A percentile compares a stretch with the other conserved stretches of the same genome.
These are phyloP conservation scores for Drosophila willistoni DNA, from an alignment of 1,140 invertebrate species.

Conservation along the genomic window DNA sequence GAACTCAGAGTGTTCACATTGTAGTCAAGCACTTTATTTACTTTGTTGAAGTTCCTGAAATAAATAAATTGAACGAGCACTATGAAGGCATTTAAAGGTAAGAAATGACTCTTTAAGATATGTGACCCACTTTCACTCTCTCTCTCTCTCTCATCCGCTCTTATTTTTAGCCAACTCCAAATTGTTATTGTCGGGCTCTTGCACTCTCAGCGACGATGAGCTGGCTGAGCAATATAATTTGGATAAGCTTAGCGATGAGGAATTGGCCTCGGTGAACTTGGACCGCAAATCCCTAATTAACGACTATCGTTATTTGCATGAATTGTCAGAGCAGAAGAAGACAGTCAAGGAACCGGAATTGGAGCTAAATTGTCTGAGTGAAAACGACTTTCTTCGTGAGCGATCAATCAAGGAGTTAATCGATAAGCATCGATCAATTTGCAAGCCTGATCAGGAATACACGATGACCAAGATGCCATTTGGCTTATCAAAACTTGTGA, in stretches of 20 bases:
- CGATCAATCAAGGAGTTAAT: too few relatives aligned
- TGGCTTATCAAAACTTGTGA: too few relatives aligned
- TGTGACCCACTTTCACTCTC: too few relatives aligned
- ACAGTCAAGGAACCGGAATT: too few relatives aligned
- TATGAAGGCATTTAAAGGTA: background rate
- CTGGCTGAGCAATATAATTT: slow-evolving; percentile 42
- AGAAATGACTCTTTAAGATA: background rate
- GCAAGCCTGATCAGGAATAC: too few relatives aligned
- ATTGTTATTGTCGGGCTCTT: slow-evolving; percentile 49
- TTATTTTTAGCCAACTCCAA: slow-evolving; percentile 9
- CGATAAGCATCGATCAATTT: too few relatives aligned
- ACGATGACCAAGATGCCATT: too few relatives aligned
- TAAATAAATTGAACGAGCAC: background rate
- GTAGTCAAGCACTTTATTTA: background rate
- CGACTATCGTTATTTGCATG: slow-evolving; percentile 57
- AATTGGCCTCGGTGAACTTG: slow-evolving; percentile 41
- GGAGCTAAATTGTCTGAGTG: background rate
- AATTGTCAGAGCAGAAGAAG: slow-evolving; percentile 22
- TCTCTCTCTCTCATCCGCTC: too few relatives aligned
- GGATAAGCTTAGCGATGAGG: slow-evolving; percentile 39
- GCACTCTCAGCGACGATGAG: slow-evolving; percentile 26
- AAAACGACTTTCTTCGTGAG: too few relatives aligned
- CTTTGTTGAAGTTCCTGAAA: background rate
- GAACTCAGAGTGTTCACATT: background rate
- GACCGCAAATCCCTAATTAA: slow-evolving; percentile 46